A percentile compares a stretch with the other conserved stretches of the same genome.
Conservation (phyloP, 2,113 vertebrate species). For the Coracopsis vasa region DNA sequence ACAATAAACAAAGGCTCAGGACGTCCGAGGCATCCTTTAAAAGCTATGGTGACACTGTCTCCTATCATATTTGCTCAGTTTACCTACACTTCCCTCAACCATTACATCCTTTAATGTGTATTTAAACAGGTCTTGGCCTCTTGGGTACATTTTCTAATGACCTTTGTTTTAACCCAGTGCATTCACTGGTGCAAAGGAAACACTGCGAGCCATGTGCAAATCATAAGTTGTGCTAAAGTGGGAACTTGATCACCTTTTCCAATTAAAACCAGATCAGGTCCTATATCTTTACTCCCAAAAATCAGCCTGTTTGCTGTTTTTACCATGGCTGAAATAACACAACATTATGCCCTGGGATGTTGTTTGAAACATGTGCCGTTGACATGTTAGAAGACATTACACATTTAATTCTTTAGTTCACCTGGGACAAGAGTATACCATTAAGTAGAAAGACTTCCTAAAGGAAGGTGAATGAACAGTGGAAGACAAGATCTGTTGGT, state of each 20-base stretch:
- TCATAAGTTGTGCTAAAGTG: background rate
- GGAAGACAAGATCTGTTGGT: background rate
- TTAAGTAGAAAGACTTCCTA: background rate
- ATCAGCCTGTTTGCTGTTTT: background rate
- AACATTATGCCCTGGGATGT: background rate
- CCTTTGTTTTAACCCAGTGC: background rate
- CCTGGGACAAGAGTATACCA: rapidly evolving
- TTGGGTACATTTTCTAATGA: slow-evolving; percentile 8
- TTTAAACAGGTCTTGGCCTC: slow-evolving; percentile 33
- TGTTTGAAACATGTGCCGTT: background rate
- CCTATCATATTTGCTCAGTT: background rate
- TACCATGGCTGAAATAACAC: background rate
- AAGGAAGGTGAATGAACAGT: background rate
- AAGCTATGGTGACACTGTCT: background rate
- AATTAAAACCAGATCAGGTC: background rate
- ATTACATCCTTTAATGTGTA: background rate
- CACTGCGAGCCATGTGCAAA: background rate
- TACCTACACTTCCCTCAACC: background rate
- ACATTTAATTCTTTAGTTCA: background rate
- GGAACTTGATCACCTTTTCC: background rate
- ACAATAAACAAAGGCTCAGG: background rate
- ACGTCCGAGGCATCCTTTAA: background rate
- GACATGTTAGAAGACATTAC: background rate
- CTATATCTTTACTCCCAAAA: background rate
- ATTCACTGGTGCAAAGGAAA: background rate